These are phyloP conservation scores for Heterotilapia buettikoferi DNA, from an alignment of 2,113 vertebrate species.

Conservation along the genomic window DNA sequence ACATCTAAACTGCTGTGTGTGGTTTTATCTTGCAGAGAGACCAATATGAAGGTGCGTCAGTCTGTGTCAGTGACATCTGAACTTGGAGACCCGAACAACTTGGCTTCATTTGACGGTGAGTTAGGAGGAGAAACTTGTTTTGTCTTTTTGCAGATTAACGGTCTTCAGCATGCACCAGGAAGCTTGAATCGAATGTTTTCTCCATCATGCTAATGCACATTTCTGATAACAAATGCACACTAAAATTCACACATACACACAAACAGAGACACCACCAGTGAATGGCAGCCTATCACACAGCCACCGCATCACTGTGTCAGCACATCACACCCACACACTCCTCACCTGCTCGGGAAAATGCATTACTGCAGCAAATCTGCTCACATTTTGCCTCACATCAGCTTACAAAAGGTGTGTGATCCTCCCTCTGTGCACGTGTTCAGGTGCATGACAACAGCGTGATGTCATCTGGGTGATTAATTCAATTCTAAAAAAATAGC, in stretches of 20 bases:
- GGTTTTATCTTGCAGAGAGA: slow-evolving; percentile 77
- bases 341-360: slow-evolving; percentile 38
- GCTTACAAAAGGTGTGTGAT: slow-evolving; percentile 23
- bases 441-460: not conserved
- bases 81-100: slow-evolving; percentile 77
- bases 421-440: not conserved
- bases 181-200: not conserved
- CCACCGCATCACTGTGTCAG: slow-evolving; percentile 38
- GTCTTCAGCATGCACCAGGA: not conserved
- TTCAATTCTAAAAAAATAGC: not conserved
- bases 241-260: not conserved
- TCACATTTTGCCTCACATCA: slow-evolving; percentile 20
- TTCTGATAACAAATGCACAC: not conserved
- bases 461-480: not conserved
- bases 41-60: slow-evolving; percentile 95
- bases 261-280: not conserved
- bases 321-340: slow-evolving; percentile 27
- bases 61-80: slow-evolving; percentile 83
- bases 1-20: slow-evolving; percentile 1
- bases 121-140: not conserved
- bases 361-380: slow-evolving; percentile 34
- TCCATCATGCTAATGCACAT: not conserved
- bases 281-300: slow-evolving; percentile 16
- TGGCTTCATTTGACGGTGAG: slow-evolving; percentile 85
- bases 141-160: not conserved